Evolutionary conservation across 1,140 invertebrate species (phyloP).

Genomic region (Parapsyche elsis): DNA sequence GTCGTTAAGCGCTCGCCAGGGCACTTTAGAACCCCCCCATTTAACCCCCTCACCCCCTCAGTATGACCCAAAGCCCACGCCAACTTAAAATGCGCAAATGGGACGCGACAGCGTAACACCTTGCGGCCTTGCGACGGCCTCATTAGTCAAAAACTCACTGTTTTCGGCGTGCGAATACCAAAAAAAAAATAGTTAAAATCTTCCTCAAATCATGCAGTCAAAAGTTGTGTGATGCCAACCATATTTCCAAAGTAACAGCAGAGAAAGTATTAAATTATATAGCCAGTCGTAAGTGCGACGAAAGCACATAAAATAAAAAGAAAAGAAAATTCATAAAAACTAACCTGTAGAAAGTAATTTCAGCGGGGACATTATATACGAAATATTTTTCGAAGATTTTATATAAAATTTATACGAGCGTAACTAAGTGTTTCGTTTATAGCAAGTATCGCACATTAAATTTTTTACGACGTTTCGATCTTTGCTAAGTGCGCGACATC

Average conservation of each 20-base stretch:
- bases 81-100: conserved; percentile 32
- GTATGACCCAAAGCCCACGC: too few species aligned
- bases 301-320: too few species aligned
- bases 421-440: conserved; percentile 33
- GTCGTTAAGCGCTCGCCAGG: conserved; percentile 26
- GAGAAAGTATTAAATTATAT: too few species aligned
- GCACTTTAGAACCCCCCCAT: background rate
- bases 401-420: conserved; percentile 17
- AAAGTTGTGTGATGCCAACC: too few species aligned
- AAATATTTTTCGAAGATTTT: conserved; percentile 24
- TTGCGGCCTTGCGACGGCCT: conserved; percentile 8
- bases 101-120: conserved; percentile 24
- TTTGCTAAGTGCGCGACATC: conserved; percentile 25
- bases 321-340: too few species aligned
- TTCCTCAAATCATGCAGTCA: too few species aligned
- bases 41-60: background rate
- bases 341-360: conserved; percentile 8
- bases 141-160: too few species aligned
- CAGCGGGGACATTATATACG: background rate
- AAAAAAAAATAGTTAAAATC: too few species aligned
- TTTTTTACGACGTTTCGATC: conserved; percentile 28
- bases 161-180: too few species aligned
- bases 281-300: too few species aligned
- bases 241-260: too few species aligned
- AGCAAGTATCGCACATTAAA: conserved; percentile 21